Evolutionary conservation across 2,888 invertebrate species (phyloP).

Genomic region (Amitus sp.): DNA sequence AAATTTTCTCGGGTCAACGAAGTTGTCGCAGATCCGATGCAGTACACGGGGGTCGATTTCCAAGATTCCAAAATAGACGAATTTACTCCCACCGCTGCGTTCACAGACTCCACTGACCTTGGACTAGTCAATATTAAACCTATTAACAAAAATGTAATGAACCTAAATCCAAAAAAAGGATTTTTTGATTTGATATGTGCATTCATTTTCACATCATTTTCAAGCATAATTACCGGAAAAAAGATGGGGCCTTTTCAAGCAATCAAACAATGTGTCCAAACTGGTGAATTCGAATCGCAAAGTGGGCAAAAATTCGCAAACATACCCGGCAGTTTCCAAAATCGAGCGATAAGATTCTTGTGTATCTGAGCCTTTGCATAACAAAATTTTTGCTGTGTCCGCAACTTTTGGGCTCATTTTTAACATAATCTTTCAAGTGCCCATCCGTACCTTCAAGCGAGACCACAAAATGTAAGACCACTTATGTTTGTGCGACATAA

Average conservation of each 20-base stretch:
- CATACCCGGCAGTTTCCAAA: constrained; percentile 51
- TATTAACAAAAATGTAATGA: constrained; percentile 26
- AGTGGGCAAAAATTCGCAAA: constrained; percentile 50
- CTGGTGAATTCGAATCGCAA: constrained; percentile 56
- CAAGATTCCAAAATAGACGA: constrained; percentile 43
- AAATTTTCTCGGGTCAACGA: constrained; percentile 47
- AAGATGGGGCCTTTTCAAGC: constrained; percentile 42
- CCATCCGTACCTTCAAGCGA: no score
- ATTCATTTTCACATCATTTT: no score
- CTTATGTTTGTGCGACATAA: no score
- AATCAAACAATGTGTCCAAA: constrained; percentile 42
- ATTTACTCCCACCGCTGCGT: constrained; percentile 37
- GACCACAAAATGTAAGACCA: no score
- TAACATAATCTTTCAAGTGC: no score
- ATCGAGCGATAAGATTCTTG: constrained; percentile 48
- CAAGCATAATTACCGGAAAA: constrained; percentile 57
- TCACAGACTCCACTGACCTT: constrained; percentile 55
- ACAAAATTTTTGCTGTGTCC: constrained; percentile 50
- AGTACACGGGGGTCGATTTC: constrained; percentile 51
- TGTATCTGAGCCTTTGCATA: constrained; percentile 54
- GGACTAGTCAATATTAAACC: constrained; percentile 61
- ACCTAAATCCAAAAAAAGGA: no score
- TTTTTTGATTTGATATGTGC: no score
- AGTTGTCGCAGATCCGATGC: constrained; percentile 58
- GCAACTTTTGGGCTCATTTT: no score